Percentiles rank a stretch among this genome's conserved stretches.
Conservation (phyloP, 2,888 invertebrate species). For the Diogma glabrata region DNA sequence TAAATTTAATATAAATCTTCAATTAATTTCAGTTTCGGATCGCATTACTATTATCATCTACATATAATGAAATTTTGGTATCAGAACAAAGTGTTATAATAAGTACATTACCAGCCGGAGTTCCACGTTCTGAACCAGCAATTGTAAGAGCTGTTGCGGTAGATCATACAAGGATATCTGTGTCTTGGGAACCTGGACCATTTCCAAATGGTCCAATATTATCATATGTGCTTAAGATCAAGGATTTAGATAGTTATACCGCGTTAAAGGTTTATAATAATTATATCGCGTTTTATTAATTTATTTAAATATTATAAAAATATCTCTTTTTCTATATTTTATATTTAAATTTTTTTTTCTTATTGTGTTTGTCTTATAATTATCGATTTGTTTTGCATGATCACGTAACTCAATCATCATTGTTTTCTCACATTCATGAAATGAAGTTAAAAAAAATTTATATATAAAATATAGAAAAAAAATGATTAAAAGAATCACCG, state of each 20-base stretch:
- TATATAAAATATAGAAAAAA: no score
- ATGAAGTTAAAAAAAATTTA: no score
- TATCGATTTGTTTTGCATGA: not conserved
- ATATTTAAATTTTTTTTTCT: no score
- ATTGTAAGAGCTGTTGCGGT: conserved; percentile 66
- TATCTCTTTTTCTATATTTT: no score
- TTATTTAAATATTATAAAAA: no score
- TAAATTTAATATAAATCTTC: no score
- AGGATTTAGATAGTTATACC: conserved; percentile 45
- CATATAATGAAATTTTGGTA: conserved; percentile 54
- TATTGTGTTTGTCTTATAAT: no score
- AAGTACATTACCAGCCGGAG: conserved; percentile 58
- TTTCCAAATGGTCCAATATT: conserved; percentile 81
- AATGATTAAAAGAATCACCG: no score
- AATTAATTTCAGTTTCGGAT: conserved; percentile 64
- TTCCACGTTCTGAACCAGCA: conserved; percentile 63
- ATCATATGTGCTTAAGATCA: conserved; percentile 69
- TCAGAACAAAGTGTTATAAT: conserved; percentile 67
- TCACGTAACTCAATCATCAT: not conserved
- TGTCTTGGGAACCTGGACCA: conserved; percentile 79
- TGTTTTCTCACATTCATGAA: no score
- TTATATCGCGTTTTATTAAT: not conserved
- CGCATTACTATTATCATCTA: conserved; percentile 62
- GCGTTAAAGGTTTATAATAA: conserved; percentile 47
- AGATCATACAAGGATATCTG: conserved; percentile 70